Evolutionary conservation across 2,888 invertebrate genomes (phyloP).

Genomic region (Ormyrus thymus): DNA sequence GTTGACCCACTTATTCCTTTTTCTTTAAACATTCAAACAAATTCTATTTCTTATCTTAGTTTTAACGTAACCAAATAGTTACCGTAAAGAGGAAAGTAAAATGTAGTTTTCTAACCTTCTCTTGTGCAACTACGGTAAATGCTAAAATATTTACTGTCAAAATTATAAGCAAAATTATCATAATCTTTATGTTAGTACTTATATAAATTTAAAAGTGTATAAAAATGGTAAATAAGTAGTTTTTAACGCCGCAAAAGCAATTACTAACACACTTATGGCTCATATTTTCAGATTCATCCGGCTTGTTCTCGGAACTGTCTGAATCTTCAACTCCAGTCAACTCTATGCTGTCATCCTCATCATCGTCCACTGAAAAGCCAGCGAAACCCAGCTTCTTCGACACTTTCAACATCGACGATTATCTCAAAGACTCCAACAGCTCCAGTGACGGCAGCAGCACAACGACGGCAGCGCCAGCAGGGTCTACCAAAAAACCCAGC

Average conservation of each 20-base stretch:
- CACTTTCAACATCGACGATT: constrained; percentile 34
- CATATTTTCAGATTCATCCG: constrained; percentile 35
- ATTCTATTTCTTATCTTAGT: no score
- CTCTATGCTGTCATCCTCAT: constrained; percentile 28
- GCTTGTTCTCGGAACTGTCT: not conserved
- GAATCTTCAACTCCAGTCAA: constrained; percentile 1
- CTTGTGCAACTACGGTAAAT: no score
- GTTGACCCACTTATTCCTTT: no score
- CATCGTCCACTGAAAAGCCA: not conserved
- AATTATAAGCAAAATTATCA: no score
- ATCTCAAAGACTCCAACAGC: constrained; percentile 10
- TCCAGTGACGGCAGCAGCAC: not conserved
- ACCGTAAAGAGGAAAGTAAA: not conserved
- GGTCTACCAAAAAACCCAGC: not conserved
- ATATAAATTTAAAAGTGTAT: not conserved
- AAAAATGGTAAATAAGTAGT: not conserved
- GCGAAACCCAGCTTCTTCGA: constrained; percentile 45
- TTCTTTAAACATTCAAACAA: no score
- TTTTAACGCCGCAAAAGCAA: not conserved
- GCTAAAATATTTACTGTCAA: not conserved
- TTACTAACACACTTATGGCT: not conserved
- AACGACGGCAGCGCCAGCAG: not conserved
- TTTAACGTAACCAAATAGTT: not conserved
- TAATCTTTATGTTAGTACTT: no score
- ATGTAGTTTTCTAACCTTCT: no score